A percentile compares a stretch with the other conserved stretches of the same genome.
phyloP scores from a whole-genome alignment of 2,113 vertebrate genomes.

The Cepphus grylle region DNA sequence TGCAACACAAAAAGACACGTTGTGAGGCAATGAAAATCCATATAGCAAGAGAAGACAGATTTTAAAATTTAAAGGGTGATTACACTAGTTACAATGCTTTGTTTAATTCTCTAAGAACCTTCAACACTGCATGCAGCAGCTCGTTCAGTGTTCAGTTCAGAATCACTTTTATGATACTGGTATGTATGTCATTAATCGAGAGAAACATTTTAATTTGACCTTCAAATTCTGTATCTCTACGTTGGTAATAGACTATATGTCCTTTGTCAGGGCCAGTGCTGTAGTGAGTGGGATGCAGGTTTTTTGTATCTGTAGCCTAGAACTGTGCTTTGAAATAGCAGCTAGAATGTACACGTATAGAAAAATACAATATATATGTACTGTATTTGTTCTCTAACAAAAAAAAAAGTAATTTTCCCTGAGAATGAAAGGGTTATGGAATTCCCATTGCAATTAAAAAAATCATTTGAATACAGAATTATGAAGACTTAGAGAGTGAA shows the following conservation, averaged over 20 bases:
- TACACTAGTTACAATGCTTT: not conserved
- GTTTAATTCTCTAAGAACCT: not conserved
- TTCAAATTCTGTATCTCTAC: not conserved
- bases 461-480: not conserved
- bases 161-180: not conserved
- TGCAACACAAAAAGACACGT: not conserved
- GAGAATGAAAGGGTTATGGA: not conserved
- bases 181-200: not conserved
- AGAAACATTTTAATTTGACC: not conserved
- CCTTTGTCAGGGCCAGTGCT: not conserved
- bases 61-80: not conserved
- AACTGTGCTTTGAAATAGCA: not conserved
- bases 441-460: slow-evolving; percentile 13
- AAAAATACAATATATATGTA: not conserved
- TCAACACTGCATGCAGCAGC: not conserved
- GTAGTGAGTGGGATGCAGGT: not conserved
- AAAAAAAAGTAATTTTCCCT: not conserved
- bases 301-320: not conserved
- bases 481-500: not conserved
- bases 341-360: not conserved
- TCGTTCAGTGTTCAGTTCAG: not conserved
- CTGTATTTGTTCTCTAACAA: not conserved
- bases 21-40: not conserved
- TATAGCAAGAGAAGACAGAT: not conserved
- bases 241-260: not conserved